A percentile compares a stretch with the other conserved stretches of the same genome.
Evolutionary conservation across 2,888 invertebrate genomes (phyloP).

Genomic region (Diogma glabrata): DNA sequence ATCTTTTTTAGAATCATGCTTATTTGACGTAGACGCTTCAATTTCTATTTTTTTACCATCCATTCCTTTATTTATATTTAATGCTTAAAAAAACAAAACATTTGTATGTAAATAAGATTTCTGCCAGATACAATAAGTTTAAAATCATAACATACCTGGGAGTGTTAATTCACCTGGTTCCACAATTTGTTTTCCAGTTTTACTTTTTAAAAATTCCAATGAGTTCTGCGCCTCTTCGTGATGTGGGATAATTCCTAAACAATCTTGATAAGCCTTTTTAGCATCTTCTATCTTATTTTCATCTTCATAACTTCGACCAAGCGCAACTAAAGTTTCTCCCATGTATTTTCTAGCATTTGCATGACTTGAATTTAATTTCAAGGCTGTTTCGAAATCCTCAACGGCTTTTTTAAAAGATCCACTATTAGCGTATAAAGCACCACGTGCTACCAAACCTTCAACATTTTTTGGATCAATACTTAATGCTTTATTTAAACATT

Average conservation of each 20-base stretch:
- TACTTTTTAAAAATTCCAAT: conserved; percentile 66
- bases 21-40: conserved; percentile 20
- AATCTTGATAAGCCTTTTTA: conserved; percentile 72
- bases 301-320: conserved; percentile 79
- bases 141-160: conserved; percentile 38
- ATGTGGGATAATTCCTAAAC: conserved; percentile 69
- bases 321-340: conserved; percentile 82
- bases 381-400: conserved; percentile 85
- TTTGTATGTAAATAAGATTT: background rate
- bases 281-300: conserved; percentile 78
- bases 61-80: conserved; percentile 13
- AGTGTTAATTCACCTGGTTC: conserved; percentile 50
- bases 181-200: conserved; percentile 47
- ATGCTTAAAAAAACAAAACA: conserved; percentile 20
- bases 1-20: conserved; percentile 42
- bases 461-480: conserved; percentile 86
- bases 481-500: conserved; percentile 85
- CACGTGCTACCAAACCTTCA: conserved; percentile 83
- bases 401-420: conserved; percentile 89
- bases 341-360: conserved; percentile 89
- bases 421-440: conserved; percentile 86
- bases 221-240: conserved; percentile 81
- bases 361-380: conserved; percentile 79
- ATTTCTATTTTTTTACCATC: conserved; percentile 6
- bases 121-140: conserved; percentile 13